Evolutionary conservation across 30 jellyfish, hydroid and myxozoan species (phyloP), one percentile per base, ranked within the genome.

Genomic region (Aurelia aurita): DNA sequence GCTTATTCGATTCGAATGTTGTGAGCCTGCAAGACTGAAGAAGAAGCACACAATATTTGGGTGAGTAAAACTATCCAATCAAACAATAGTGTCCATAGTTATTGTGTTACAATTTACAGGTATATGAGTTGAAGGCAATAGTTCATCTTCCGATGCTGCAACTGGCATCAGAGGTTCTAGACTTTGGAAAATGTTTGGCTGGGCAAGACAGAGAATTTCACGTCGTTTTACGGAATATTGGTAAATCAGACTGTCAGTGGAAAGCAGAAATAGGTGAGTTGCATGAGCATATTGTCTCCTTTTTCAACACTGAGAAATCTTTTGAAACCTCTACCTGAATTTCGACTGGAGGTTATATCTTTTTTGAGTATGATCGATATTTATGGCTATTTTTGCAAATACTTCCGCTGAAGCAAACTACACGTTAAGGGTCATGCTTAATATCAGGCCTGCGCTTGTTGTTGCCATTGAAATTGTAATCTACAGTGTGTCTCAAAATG

Each of bases 181-280:
- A 85, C 53, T 85, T 85, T 66, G 88, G 77, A 49, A 85, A 83
- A 15, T 85, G 95, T 64, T 65, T 72, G 26, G 79, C 74, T 20
- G 89, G 77, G n/a, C 95, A 85, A 58, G 79, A 62, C n/a, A 85
- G 89, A 55, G 95, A 85, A 44, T 59, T 45, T 13, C 83, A 73
- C 58, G 71, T 85, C 43, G 54, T 53, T 3, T 59, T 85, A 14
- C 74, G 66, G 63, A 85, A 85, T 62, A 10, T 29, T 5, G 88
- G 89, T 44, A 85, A 64, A 34, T 85, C 95, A 14, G 73, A 43
- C 19, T 62, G 79, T 20, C 53, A 34, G 22, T 85, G 95, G 95
- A 20, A 72, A 8, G 84, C 79, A 7, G 71, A 59, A 15, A 46
- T 72, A 4, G 95, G 95, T 85, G 32, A 61, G 95, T 47, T 22